phyloP scores from a whole-genome alignment of 1,140 invertebrate genomes.

The Lepidurus packardi region DNA sequence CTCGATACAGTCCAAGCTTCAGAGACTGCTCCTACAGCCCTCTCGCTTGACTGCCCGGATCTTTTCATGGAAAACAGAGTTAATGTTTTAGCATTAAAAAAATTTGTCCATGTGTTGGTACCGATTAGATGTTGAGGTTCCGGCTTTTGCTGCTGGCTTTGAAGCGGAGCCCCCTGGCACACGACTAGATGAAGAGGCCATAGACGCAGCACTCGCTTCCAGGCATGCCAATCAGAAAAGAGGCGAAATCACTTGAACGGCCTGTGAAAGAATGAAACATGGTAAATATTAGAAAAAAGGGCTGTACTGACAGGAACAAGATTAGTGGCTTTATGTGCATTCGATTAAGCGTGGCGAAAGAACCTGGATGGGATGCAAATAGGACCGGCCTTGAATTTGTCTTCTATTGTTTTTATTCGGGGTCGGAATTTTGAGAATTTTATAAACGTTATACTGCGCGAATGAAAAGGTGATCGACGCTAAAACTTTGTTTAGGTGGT shows the following conservation, averaged over 20 bases:
- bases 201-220: conserved; percentile 32
- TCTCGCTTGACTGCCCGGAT: background rate
- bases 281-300: conserved; percentile 41
- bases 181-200: conserved; percentile 34
- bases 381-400: too few species aligned
- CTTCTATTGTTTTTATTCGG: too few species aligned
- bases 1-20: background rate
- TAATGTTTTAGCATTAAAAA: background rate
- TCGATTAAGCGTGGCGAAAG: too few species aligned
- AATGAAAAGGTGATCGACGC: too few species aligned
- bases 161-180: conserved; percentile 28
- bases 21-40: background rate
- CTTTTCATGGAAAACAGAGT: background rate
- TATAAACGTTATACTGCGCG: too few species aligned
- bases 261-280: conserved; percentile 38
- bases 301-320: conserved; percentile 77
- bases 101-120: background rate
- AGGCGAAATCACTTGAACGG: conserved; percentile 19
- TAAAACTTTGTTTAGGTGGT: too few species aligned
- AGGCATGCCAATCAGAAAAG: conserved; percentile 31
- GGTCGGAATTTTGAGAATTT: too few species aligned
- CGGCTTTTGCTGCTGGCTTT: conserved; percentile 24
- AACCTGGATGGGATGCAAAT: too few species aligned
- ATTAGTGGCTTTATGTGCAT: conserved; percentile 66
- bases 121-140: background rate